These are phyloP conservation scores for Scytalopus superciliaris DNA, from an alignment of 2,113 vertebrate species.

Conservation along the genomic window DNA sequence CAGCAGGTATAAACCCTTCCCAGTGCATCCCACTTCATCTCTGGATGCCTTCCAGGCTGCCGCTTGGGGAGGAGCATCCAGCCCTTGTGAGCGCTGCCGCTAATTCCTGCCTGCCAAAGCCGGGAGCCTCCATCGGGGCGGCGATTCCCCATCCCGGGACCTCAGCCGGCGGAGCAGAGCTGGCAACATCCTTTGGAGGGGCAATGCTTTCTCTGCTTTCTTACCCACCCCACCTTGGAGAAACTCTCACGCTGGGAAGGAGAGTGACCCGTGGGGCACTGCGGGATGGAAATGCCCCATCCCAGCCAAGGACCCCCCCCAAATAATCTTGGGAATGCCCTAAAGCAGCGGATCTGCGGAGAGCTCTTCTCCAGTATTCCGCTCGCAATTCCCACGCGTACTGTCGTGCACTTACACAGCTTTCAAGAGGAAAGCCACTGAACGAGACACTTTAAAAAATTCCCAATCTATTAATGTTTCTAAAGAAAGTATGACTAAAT, in stretches of 20 bases:
- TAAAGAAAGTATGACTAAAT: neutral
- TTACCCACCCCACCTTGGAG: fast-evolving
- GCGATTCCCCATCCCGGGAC: too few species aligned
- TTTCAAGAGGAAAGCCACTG: neutral
- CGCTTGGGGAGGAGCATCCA: fast-evolving
- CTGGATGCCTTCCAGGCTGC: neutral
- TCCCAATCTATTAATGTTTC: neutral
- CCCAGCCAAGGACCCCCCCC: fast-evolving
- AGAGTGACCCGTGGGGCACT: fast-evolving
- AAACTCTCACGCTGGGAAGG: fast-evolving
- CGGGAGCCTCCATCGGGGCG: too few species aligned
- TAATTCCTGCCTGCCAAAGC: neutral
- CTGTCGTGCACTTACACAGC: fast-evolving
- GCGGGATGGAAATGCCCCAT: neutral
- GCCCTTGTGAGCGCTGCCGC: neutral
- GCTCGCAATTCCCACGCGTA: neutral
- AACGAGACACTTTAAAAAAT: neutral
- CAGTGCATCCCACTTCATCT: neutral
- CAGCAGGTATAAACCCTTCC: neutral
- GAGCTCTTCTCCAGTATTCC: neutral
- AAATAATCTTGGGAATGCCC: neutral
- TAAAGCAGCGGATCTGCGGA: neutral
- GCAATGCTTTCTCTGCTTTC: neutral
- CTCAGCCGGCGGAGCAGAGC: too few species aligned
- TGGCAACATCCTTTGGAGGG: too few species aligned